phyloP scores from a whole-genome alignment of 64 coral and sea anemone genomes.

The Montipora foliosa region DNA sequence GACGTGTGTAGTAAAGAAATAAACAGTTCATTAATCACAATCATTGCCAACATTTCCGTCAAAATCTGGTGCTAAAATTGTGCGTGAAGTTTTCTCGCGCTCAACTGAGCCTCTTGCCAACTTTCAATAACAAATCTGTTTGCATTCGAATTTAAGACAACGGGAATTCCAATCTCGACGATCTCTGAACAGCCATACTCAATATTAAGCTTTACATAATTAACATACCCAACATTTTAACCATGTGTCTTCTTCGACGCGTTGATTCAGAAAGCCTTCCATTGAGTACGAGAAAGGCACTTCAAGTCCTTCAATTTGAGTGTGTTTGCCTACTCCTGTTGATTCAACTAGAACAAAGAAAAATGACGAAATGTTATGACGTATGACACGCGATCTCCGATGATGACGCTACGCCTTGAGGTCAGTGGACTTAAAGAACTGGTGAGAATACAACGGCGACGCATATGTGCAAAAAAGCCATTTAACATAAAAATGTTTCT shows the following conservation, averaged over 20 bases:
- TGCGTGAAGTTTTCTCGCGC: too few species aligned
- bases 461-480: too few species aligned
- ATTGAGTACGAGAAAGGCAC: slow-evolving; percentile 22
- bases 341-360: slow-evolving; percentile 33
- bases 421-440: neutral
- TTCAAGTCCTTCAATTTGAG: slow-evolving; percentile 10
- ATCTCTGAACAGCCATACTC: neutral
- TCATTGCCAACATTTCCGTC: too few species aligned
- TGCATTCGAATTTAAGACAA: too few species aligned
- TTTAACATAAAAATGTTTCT: too few species aligned
- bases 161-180: too few species aligned
- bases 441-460: too few species aligned
- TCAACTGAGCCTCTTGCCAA: too few species aligned
- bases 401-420: neutral
- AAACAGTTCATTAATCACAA: too few species aligned
- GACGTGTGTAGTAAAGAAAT: too few species aligned
- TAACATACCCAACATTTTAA: slow-evolving; percentile 80
- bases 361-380: slow-evolving; percentile 9
- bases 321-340: neutral
- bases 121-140: too few species aligned
- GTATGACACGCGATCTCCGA: neutral
- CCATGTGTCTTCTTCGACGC: slow-evolving; percentile 64
- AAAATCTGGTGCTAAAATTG: too few species aligned
- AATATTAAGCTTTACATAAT: neutral
- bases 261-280: slow-evolving; percentile 78